These are phyloP conservation scores for Sebastes glaucus DNA, from an alignment of 2,797 vertebrate genomes.

Conservation along the genomic window DNA sequence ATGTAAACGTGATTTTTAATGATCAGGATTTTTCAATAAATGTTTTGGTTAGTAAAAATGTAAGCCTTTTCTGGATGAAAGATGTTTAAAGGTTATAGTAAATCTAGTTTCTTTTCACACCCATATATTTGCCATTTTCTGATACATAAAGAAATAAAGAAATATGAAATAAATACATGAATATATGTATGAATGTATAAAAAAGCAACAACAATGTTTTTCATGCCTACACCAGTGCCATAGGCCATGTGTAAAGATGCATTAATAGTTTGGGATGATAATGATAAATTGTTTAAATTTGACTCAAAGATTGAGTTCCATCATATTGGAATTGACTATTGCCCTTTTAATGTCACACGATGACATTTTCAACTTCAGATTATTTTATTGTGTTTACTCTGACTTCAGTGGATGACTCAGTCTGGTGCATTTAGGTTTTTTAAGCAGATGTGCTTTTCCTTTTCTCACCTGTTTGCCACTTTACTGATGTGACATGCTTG, in stretches of 20 bases:
- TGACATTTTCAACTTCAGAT: conserved; percentile 31
- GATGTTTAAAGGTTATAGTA: not conserved
- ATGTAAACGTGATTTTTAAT: not conserved
- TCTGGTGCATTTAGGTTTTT: not conserved
- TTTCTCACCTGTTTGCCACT: not conserved
- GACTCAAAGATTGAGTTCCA: not conserved
- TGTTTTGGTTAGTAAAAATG: not conserved
- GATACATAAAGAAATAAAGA: not conserved
- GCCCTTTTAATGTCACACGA: conserved; percentile 33
- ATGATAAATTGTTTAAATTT: not conserved
- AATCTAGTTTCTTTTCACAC: not conserved
- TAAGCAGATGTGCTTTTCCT: not conserved
- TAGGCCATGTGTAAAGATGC: not conserved
- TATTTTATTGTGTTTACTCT: conserved; percentile 10
- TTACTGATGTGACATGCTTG: not conserved
- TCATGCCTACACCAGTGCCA: not conserved
- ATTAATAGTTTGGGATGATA: not conserved
- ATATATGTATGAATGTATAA: no score
- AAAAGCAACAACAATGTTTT: no score
- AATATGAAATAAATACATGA: not conserved
- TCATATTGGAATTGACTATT: conserved; percentile 17
- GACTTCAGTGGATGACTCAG: conserved; percentile 11
- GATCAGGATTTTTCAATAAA: not conserved
- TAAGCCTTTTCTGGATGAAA: not conserved
- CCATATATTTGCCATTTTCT: not conserved